Evolutionary conservation across 2,888 invertebrate genomes (phyloP).

Genomic region (Apodemia duryi): DNA sequence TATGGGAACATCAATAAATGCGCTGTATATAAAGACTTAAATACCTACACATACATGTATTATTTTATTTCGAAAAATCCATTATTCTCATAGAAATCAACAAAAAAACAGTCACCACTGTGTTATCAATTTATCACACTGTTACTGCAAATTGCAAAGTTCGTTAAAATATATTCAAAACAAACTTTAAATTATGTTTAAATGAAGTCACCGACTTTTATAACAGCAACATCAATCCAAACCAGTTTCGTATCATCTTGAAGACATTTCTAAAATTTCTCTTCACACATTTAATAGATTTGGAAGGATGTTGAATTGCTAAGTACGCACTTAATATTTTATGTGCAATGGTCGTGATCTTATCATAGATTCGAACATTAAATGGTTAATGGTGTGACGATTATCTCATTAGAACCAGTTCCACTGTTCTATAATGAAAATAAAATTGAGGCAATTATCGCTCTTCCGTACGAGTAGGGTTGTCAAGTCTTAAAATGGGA

Average conservation of each 20-base stretch:
- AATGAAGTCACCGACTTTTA: not conserved
- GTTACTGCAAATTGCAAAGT: too few species aligned
- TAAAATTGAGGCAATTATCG: not conserved
- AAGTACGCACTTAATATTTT: constrained; percentile 5
- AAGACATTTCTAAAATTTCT: not conserved
- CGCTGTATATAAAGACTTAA: too few species aligned
- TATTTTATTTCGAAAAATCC: too few species aligned
- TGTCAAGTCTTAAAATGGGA: not conserved
- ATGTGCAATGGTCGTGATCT: not conserved
- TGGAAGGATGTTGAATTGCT: constrained; percentile 11
- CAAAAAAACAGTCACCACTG: too few species aligned
- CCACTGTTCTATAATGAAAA: not conserved
- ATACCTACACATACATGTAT: too few species aligned
- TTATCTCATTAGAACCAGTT: constrained; percentile 11
- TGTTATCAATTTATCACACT: too few species aligned
- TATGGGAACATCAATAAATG: too few species aligned
- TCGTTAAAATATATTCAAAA: too few species aligned
- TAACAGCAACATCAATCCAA: not conserved
- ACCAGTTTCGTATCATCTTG: not conserved
- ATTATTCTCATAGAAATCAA: too few species aligned
- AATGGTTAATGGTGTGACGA: constrained; percentile 7
- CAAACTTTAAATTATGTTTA: not conserved
- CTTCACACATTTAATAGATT: not conserved
- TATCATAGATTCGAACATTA: not conserved
- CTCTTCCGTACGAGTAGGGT: not conserved